A percentile compares a stretch with the other conserved stretches of the same genome.
These are phyloP conservation scores for Lonchura striata DNA, from an alignment of 2,113 vertebrate genomes.

Conservation along the genomic window DNA sequence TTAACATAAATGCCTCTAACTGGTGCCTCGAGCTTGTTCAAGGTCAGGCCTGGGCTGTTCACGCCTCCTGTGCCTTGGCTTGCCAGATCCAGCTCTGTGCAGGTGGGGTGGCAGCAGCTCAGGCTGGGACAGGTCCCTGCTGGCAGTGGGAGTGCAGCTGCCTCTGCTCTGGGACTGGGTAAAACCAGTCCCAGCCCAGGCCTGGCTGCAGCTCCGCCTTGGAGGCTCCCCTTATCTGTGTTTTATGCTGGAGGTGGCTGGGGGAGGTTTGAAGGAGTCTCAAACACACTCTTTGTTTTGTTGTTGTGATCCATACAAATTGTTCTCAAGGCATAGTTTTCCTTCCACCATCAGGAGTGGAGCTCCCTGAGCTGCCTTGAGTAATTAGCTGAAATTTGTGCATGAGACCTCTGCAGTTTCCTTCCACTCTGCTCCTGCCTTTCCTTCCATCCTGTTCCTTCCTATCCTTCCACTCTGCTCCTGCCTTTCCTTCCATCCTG, in stretches of 20 bases:
- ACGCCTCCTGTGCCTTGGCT: neutral
- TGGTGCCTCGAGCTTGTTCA: neutral
- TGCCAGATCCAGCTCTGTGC: neutral
- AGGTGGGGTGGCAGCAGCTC: neutral
- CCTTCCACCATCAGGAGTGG: neutral
- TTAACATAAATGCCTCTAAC: neutral
- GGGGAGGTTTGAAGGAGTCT: neutral
- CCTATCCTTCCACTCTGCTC: neutral
- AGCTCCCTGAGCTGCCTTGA: neutral
- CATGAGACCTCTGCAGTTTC: neutral
- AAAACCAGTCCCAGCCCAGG: neutral
- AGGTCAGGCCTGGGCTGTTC: neutral
- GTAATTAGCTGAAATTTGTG: neutral
- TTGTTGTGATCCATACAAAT: neutral
- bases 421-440: neutral
- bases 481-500: neutral
- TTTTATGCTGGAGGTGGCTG: neutral
- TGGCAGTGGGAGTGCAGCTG: neutral
- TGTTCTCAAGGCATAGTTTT: neutral
- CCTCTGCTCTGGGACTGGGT: neutral
- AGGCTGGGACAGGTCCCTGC: neutral
- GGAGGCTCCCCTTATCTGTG: neutral
- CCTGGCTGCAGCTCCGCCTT: rapidly evolving
- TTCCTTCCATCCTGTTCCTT: neutral
- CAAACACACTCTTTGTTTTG: neutral